A percentile compares a stretch with the other conserved stretches of the same genome.
Evolutionary conservation across 2,888 invertebrate species (phyloP).

Genomic region (Coenonympha glycerion): DNA sequence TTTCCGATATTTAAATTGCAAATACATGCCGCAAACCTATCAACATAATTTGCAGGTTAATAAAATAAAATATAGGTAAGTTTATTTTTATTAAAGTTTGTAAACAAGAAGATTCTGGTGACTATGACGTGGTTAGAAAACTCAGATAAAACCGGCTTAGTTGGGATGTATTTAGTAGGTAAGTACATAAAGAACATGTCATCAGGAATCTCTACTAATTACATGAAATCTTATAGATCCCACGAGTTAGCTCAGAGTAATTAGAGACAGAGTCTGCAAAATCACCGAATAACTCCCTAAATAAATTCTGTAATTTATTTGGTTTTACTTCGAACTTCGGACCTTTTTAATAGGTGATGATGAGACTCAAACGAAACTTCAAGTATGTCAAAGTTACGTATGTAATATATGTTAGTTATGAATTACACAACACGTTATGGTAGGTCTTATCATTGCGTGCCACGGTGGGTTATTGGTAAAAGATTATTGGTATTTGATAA

Average conservation of each 20-base stretch:
- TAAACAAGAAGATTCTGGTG: background rate
- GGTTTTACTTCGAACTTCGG: too few species aligned
- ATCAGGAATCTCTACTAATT: background rate
- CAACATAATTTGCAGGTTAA: background rate
- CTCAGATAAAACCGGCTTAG: too few species aligned
- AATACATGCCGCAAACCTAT: background rate
- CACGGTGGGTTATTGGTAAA: background rate
- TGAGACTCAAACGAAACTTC: background rate
- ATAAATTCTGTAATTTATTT: too few species aligned
- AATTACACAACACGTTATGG: background rate
- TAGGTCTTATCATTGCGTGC: conserved; percentile 1
- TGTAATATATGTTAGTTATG: too few species aligned
- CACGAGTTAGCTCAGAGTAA: too few species aligned
- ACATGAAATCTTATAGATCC: too few species aligned
- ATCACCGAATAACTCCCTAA: too few species aligned
- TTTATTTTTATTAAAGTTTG: background rate
- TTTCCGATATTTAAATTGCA: conserved; percentile 2
- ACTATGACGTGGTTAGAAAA: too few species aligned
- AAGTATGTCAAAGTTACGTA: too few species aligned
- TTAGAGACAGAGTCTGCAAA: too few species aligned
- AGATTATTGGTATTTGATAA: conserved; percentile 3
- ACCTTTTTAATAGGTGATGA: too few species aligned
- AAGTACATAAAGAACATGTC: background rate
- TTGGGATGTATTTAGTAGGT: too few species aligned
- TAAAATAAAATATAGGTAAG: background rate